These are phyloP conservation scores for Tyrannus savana DNA, from an alignment of 2,113 vertebrate genomes.

Conservation along the genomic window DNA sequence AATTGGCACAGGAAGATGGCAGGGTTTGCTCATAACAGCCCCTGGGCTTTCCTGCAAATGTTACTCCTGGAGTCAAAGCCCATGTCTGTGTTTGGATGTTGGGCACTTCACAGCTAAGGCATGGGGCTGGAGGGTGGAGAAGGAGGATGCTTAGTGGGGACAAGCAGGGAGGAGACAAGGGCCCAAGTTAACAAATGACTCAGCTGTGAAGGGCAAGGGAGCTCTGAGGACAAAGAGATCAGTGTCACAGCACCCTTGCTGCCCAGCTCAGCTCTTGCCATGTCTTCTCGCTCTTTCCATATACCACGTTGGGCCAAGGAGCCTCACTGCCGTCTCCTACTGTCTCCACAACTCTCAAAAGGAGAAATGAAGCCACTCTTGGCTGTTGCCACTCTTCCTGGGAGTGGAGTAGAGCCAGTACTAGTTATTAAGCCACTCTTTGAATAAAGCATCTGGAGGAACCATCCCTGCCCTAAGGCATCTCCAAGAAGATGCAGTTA, in stretches of 20 bases:
- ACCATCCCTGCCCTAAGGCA: not conserved
- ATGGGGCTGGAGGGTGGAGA: not conserved
- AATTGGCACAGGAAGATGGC: not conserved
- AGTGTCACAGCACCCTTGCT: not conserved
- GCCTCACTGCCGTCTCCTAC: not conserved
- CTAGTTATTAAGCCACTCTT: not conserved
- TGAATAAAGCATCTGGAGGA: rapidly evolving
- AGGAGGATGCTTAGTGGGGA: not conserved
- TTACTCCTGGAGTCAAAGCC: not conserved
- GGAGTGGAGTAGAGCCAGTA: not conserved
- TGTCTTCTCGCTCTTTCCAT: rapidly evolving
- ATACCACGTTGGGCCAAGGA: rapidly evolving
- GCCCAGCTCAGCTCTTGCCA: not conserved
- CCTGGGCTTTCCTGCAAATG: not conserved
- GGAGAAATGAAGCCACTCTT: rapidly evolving
- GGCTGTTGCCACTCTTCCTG: not conserved
- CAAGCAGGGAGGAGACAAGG: not conserved
- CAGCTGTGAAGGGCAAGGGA: not conserved
- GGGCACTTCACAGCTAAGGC: not conserved
- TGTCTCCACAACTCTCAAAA: not conserved
- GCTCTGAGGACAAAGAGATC: not conserved
- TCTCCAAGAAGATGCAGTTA: not conserved
- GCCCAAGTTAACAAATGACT: not conserved
- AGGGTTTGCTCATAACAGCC: not conserved
- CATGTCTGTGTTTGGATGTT: not conserved